Percentiles rank a stretch among this genome's conserved stretches.
These are phyloP conservation scores for Erebia palarica DNA, from an alignment of 2,888 invertebrate species.

Conservation along the genomic window DNA sequence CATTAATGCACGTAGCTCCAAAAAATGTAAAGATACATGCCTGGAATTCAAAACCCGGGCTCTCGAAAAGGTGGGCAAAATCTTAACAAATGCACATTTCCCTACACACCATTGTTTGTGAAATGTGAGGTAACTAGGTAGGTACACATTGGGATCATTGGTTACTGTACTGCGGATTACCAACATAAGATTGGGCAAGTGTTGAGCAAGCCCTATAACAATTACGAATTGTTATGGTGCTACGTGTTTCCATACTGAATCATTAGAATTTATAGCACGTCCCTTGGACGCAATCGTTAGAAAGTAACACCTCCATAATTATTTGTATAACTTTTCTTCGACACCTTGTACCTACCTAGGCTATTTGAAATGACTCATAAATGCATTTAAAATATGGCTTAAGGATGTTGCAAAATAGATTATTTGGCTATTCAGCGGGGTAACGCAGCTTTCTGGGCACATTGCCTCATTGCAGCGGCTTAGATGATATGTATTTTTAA, in stretches of 20 bases:
- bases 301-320: constrained; percentile 43
- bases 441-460: no score
- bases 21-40: no score
- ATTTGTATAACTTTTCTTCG: constrained; percentile 33
- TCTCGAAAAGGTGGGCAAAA: no score
- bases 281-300: constrained; percentile 41
- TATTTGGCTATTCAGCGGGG: no score
- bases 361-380: not conserved
- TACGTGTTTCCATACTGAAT: constrained; percentile 33
- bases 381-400: not conserved
- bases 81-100: no score
- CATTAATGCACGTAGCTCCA: no score
- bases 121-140: no score
- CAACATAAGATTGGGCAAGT: constrained; percentile 8
- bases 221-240: constrained; percentile 33
- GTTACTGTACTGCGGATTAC: not conserved
- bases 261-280: constrained; percentile 32
- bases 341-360: constrained; percentile 4
- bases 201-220: constrained; percentile 36
- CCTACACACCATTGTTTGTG: no score
- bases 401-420: no score
- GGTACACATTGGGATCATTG: not conserved
- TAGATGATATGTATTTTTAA: no score
- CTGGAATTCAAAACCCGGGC: no score
- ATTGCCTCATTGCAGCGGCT: no score